Evolutionary conservation across 2,113 vertebrate genomes (phyloP).

Genomic region (Corythornis vintsioides): DNA sequence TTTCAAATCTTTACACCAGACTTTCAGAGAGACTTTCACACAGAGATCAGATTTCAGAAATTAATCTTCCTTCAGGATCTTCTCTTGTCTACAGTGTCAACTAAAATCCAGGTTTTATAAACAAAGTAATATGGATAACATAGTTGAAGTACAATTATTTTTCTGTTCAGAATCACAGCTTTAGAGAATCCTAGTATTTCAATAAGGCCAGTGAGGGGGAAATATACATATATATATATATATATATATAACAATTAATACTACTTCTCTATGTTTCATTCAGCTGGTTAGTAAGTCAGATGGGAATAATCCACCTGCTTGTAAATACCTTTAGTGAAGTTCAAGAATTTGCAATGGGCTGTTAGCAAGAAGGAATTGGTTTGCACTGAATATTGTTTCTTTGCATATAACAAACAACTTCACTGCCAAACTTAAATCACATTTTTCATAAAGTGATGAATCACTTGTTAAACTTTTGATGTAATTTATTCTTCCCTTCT

Average conservation of each 20-base stretch:
- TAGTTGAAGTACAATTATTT: neutral
- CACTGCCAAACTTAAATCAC: neutral
- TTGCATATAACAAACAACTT: neutral
- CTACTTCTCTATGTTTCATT: neutral
- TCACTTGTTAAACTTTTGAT: neutral
- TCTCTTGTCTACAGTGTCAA: neutral
- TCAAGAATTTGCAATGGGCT: neutral
- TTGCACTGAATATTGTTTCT: neutral
- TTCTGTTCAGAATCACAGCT: neutral
- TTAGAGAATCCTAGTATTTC: conserved; percentile 8
- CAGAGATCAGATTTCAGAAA: conserved; percentile 45
- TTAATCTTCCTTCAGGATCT: neutral
- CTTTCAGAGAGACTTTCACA: conserved; percentile 26
- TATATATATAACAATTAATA: neutral
- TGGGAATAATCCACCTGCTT: neutral
- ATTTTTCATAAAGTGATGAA: neutral
- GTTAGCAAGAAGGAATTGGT: neutral
- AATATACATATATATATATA: too few relatives aligned
- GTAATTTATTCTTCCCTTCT: neutral
- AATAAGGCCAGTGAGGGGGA: neutral
- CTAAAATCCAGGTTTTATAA: conserved; percentile 29
- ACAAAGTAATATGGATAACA: conserved; percentile 1
- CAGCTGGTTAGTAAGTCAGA: neutral
- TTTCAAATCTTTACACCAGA: neutral
- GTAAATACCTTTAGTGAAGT: neutral